Conservation (phyloP, 2,888 invertebrate genomes). For the Drosophila nr. perissopoda region DNA sequence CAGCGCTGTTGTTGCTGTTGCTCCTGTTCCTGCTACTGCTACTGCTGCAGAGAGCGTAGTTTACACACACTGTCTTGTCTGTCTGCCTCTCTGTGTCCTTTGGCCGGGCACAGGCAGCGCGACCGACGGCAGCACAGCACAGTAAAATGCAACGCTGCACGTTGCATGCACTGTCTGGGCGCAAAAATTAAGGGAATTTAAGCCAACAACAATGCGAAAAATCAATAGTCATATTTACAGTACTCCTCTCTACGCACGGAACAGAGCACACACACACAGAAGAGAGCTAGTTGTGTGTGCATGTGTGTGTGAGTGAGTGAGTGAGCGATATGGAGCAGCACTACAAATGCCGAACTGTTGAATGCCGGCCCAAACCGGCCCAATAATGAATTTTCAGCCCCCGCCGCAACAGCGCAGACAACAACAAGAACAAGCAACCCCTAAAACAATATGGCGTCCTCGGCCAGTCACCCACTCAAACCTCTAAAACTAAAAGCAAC, state of each 20-base stretch:
- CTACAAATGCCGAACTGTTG: conserved; percentile 79
- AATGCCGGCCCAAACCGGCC: conserved; percentile 70
- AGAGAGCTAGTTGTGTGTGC: not conserved
- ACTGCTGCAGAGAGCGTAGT: conserved; percentile 9
- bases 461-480: conserved; percentile 65
- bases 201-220: conserved; percentile 51
- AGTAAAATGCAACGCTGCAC: conserved; percentile 54
- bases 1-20: conserved; percentile 9
- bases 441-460: conserved; percentile 74
- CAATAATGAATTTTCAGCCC: conserved; percentile 54
- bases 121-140: conserved; percentile 8
- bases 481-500: conserved; percentile 55
- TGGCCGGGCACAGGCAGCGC: conserved; percentile 14
- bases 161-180: conserved; percentile 34
- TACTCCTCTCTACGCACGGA: conserved; percentile 19
- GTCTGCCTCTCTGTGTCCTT: conserved; percentile 17
- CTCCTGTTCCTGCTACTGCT: conserved; percentile 16
- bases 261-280: conserved; percentile 9
- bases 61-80: not conserved
- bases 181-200: conserved; percentile 15
- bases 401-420: conserved; percentile 21
- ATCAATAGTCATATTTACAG: conserved; percentile 77
- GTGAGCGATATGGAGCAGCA: conserved; percentile 28
- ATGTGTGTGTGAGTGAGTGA: not conserved
- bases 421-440: conserved; percentile 51